phyloP scores from a whole-genome alignment of 2,888 invertebrate genomes.

The Agrochola lychnidis region DNA sequence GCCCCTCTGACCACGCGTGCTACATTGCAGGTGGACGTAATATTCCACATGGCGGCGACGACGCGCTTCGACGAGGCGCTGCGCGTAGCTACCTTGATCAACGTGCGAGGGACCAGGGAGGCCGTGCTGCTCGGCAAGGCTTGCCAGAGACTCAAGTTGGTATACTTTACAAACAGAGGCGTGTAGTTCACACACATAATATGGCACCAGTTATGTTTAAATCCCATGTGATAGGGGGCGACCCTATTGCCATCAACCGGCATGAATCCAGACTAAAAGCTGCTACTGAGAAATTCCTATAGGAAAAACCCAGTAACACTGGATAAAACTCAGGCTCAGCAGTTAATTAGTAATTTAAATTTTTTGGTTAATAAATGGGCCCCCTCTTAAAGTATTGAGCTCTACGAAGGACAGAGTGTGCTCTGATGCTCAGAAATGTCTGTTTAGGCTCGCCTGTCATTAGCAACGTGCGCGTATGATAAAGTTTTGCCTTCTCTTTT shows the following conservation, averaged over 20 bases:
- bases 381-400: not conserved
- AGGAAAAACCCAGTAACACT: not conserved
- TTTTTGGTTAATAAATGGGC: not conserved
- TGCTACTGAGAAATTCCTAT: not conserved
- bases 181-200: no score
- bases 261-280: not conserved
- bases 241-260: not conserved
- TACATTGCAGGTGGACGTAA: slow-evolving; percentile 47
- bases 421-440: no score
- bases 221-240: no score
- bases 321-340: not conserved
- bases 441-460: no score
- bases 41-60: slow-evolving; percentile 64
- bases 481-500: not conserved
- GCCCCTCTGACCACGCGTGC: not conserved
- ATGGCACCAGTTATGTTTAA: not conserved
- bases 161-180: not conserved
- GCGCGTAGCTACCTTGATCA: slow-evolving; percentile 94
- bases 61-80: slow-evolving; percentile 58
- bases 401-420: not conserved
- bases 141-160: slow-evolving; percentile 91
- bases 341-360: not conserved
- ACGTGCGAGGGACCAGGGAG: slow-evolving; percentile 95
- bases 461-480: no score
- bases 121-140: slow-evolving; percentile 94